Conservation (phyloP, 2,888 invertebrate genomes). For the Drosophila sordidula region DNA sequence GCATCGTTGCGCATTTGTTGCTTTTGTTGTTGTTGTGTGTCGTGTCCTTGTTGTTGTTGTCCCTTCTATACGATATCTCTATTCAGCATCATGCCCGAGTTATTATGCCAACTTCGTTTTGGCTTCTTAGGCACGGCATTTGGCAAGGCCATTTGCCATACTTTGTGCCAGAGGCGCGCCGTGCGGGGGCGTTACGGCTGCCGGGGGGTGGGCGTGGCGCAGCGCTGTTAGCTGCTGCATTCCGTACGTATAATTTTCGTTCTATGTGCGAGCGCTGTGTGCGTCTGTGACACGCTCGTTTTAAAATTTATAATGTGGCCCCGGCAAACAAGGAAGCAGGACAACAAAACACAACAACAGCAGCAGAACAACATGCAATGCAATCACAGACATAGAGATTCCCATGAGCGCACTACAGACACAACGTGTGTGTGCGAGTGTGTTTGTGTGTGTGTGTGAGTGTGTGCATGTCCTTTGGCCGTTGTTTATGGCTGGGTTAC, state of each 20-base stretch:
- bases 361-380: constrained; percentile 62
- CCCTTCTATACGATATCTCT: constrained; percentile 55
- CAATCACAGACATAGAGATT: constrained; percentile 79
- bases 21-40: constrained; percentile 15
- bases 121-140: constrained; percentile 75
- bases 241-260: constrained; percentile 65
- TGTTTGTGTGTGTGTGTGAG: constrained; percentile 29
- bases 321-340: constrained; percentile 49
- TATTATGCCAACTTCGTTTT: constrained; percentile 78
- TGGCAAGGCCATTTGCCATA: constrained; percentile 78
- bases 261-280: constrained; percentile 45
- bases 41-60: constrained; percentile 25
- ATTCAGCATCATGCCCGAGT: constrained; percentile 75
- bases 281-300: constrained; percentile 71
- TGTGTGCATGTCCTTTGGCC: constrained; percentile 50
- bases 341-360: constrained; percentile 38
- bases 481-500: constrained; percentile 72
- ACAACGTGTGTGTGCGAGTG: constrained; percentile 29
- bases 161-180: constrained; percentile 42
- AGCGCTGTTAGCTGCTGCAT: constrained; percentile 21
- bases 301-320: constrained; percentile 78
- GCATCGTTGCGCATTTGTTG: constrained; percentile 37
- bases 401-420: constrained; percentile 55
- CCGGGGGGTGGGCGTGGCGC: background rate
- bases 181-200: background rate